Base-by-base conservation (phyloP, 64 coral and sea anemone species). In the Dendronephthya gigantea region DNA sequence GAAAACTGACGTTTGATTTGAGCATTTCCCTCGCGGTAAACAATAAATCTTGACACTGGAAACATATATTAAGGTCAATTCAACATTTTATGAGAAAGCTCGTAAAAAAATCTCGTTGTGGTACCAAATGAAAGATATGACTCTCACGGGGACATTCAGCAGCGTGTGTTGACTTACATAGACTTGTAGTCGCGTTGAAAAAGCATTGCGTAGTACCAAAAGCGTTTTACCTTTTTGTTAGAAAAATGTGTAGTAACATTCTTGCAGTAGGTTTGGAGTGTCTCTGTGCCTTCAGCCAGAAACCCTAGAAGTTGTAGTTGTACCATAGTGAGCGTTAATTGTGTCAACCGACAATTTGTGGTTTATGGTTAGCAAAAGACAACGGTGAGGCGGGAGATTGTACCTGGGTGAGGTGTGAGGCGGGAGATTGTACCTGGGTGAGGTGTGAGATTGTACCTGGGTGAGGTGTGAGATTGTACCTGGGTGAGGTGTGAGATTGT, bases 21-120 rank as follows among this genome's bases (percentile, higher is more conserved):
- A 98, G 89, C 35, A 98, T 52, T 48, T 98, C 95, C 55, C 95
- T 89, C 40, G 95, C 95, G 39, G 84, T 47, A 55, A 93, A 92
- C 23, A 98, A 87, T n/a, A 93, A 91, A 52, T 98, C 95, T 91
- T 93, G 92, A 85, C 95, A 98, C 95, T 98, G 58, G 16, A 82
- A 75, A 62, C 50, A 52, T 27, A 27, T 62, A 62, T 23, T 2
- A 0, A 13, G 68, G 39, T 28, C 34, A n/a, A 39, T 39, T 81
- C 30, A 84, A 49, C 34, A 29, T 12, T 35, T 55, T n/a, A n/a
- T n/a, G n/a, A n/a, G n/a, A n/a, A n/a, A n/a, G n/a, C n/a, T n/a
- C n/a, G n/a, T n/a, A n/a, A n/a, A n/a, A 36, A 35, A 51, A 16
- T 48, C 33, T 31, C 82, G 3, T 35, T 72, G 3, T 31, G 34